These are phyloP conservation scores for Amphiprion clarkii DNA, from an alignment of 2,797 vertebrate genomes.

Conservation along the genomic window DNA sequence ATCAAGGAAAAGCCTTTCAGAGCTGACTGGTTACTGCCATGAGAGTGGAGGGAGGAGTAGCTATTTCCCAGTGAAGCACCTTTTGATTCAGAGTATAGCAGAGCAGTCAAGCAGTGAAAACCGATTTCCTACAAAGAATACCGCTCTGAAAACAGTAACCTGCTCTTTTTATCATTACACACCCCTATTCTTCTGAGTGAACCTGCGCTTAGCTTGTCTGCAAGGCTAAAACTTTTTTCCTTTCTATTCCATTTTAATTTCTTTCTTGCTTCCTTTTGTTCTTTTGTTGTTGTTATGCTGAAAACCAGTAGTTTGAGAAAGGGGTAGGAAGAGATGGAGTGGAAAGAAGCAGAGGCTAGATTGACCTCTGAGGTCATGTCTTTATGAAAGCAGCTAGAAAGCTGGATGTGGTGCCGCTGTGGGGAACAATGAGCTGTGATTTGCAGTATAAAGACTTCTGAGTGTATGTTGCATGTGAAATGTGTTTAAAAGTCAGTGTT, in stretches of 20 bases:
- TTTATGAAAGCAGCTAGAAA: not conserved
- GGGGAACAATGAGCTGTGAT: not conserved
- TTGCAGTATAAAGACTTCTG: conserved; percentile 4
- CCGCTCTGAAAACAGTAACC: conserved; percentile 61
- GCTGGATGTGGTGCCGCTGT: conserved; percentile 2
- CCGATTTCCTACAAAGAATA: conserved; percentile 65
- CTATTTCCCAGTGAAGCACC: conserved; percentile 56
- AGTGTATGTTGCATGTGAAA: not conserved
- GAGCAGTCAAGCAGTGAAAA: conserved; percentile 72
- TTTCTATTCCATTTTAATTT: conserved; percentile 5
- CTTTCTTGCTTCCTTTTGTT: not conserved
- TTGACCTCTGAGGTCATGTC: conserved; percentile 29
- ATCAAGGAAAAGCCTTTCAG: conserved; percentile 27
- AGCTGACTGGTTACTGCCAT: conserved; percentile 42
- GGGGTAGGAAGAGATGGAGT: not conserved
- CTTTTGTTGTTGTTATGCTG: not conserved
- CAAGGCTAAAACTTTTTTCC: not conserved
- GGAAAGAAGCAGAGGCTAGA: conserved; percentile 30
- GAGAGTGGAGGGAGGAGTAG: conserved; percentile 46
- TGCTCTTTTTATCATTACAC: conserved; percentile 46
- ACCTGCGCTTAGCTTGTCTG: conserved; percentile 15
- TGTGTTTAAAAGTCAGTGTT: not conserved
- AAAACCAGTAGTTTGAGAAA: conserved; percentile 19
- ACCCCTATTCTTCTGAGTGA: conserved; percentile 27
- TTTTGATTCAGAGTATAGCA: conserved; percentile 58